A percentile compares a stretch with the other conserved stretches of the same genome.
phyloP scores from a whole-genome alignment of 2,888 invertebrate species.

The Watsonalla cultraria region DNA sequence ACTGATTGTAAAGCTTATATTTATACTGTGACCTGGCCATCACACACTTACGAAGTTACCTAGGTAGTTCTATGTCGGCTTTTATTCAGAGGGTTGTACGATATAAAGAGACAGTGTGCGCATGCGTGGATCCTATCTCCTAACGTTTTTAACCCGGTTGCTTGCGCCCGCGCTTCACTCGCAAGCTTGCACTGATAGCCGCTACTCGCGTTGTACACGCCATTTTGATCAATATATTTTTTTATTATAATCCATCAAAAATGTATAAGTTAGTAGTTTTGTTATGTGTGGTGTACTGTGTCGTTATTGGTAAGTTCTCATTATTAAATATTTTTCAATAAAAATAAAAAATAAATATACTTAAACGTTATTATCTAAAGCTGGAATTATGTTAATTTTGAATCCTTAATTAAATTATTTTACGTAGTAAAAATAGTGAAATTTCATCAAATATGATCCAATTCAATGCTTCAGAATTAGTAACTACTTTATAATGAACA shows the following conservation, averaged over 20 bases:
- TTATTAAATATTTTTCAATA: neutral
- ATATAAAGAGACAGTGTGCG: conserved; percentile 33
- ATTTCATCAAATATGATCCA: too few relatives aligned
- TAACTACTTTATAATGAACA: too few relatives aligned
- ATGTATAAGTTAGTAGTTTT: conserved; percentile 62
- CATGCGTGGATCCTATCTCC: conserved; percentile 36
- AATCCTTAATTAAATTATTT: too few relatives aligned
- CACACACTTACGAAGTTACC: too few relatives aligned
- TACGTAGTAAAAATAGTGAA: too few relatives aligned
- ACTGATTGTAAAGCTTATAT: too few relatives aligned
- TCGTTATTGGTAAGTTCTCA: conserved; percentile 58
- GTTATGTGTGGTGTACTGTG: conserved; percentile 58
- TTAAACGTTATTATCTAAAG: too few relatives aligned
- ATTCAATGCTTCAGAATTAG: too few relatives aligned
- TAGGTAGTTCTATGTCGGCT: neutral
- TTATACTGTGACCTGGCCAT: too few relatives aligned
- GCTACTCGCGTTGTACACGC: conserved; percentile 37
- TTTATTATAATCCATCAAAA: conserved; percentile 23
- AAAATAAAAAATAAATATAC: conserved; percentile 9
- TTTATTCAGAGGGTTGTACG: conserved; percentile 13
- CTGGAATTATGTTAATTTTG: too few relatives aligned
- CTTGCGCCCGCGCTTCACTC: conserved; percentile 59
- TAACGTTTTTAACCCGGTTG: conserved; percentile 61
- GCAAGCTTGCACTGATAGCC: conserved; percentile 47
- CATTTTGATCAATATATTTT: conserved; percentile 14